phyloP scores from a whole-genome alignment of 2,888 invertebrate genomes.

The Amblyjoppa proteus region DNA sequence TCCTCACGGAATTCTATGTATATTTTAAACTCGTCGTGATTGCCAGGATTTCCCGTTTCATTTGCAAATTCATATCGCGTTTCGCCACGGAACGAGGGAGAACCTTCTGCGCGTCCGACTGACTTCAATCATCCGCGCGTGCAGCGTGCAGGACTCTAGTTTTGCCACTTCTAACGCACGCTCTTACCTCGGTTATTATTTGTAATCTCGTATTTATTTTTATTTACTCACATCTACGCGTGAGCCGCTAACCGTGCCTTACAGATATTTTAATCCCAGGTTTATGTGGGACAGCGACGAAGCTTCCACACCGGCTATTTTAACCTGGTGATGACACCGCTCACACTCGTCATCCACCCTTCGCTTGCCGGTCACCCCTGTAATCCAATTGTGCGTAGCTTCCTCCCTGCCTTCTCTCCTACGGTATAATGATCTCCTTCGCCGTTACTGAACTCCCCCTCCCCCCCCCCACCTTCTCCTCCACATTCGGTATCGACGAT shows the following conservation, averaged over 20 bases:
- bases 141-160: neutral
- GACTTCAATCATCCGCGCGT: neutral
- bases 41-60: constrained; percentile 63
- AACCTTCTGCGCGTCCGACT: neutral
- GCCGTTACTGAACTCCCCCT: neutral
- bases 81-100: neutral
- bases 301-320: constrained; percentile 48
- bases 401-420: constrained; percentile 20
- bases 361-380: constrained; percentile 33
- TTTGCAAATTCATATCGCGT: constrained; percentile 48
- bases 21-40: constrained; percentile 41
- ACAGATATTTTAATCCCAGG: constrained; percentile 13
- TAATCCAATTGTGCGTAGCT: constrained; percentile 61
- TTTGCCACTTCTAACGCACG: neutral
- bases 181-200: constrained; percentile 13
- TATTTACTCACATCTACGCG: neutral
- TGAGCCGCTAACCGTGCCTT: neutral
- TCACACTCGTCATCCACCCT: constrained; percentile 63
- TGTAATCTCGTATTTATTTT: neutral
- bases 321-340: constrained; percentile 63
- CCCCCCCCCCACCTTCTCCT: too few species aligned
- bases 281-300: constrained; percentile 55
- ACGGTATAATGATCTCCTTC: neutral
- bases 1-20: neutral
- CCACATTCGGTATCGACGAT: constrained; percentile 21